A percentile compares a stretch with the other conserved stretches of the same genome.
These are phyloP conservation scores for Patiria pectinifera DNA, from an alignment of 53 echinoderm and acorn worm species.

Conservation along the genomic window DNA sequence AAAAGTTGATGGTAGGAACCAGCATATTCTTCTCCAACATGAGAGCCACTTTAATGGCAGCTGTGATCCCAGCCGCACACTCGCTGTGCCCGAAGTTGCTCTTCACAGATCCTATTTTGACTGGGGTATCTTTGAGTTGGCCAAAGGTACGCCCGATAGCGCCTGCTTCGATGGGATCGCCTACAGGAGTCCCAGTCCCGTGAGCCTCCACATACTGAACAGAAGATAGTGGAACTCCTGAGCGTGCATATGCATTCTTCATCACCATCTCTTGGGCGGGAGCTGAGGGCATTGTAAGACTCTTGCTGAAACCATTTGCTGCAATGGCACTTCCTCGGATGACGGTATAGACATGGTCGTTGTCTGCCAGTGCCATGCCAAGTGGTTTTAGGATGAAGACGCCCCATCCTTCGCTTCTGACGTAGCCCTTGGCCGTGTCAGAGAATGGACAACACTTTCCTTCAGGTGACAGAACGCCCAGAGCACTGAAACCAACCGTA, in stretches of 20 bases:
- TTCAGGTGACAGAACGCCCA: conserved; percentile 93
- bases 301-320: conserved; percentile 88
- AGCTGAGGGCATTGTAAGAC: conserved; percentile 93
- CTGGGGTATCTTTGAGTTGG: conserved; percentile 56
- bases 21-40: conserved; percentile 87
- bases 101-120: conserved; percentile 97
- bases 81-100: conserved; percentile 98
- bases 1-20: conserved; percentile 92
- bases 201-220: conserved; percentile 94
- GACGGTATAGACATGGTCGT: conserved; percentile 91
- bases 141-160: conserved; percentile 90
- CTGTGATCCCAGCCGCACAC: conserved; percentile 87
- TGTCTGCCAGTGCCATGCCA: conserved; percentile 76
- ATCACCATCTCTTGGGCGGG: conserved; percentile 85
- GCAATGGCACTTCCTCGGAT: conserved; percentile 88
- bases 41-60: conserved; percentile 93
- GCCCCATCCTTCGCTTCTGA: conserved; percentile 95
- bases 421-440: conserved; percentile 92
- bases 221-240: conserved; percentile 79
- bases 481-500: conserved; percentile 95
- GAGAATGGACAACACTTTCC: conserved; percentile 96
- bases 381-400: conserved; percentile 87
- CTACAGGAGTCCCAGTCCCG: conserved; percentile 96
- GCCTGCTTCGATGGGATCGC: conserved; percentile 94
- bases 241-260: conserved; percentile 82